A percentile compares a stretch with the other conserved stretches of the same genome.
These are phyloP conservation scores for Meandrina meandrites DNA, from an alignment of 92 coral and sea anemone species.

Conservation along the genomic window DNA sequence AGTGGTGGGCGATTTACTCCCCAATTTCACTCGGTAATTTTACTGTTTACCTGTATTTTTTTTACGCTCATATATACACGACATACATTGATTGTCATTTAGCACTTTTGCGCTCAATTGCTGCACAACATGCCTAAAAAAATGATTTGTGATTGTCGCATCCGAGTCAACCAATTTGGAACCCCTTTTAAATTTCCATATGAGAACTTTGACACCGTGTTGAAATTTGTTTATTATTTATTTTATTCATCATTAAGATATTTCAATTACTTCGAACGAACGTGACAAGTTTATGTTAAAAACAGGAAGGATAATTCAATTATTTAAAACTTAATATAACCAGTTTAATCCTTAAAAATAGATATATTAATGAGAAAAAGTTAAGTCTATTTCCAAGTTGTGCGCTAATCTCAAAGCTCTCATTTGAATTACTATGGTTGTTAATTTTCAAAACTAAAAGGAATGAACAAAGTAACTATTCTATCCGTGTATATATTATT, in stretches of 20 bases:
- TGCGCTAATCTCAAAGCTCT: neutral
- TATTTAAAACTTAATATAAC: neutral
- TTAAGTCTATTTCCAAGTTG: neutral
- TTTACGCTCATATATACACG: neutral
- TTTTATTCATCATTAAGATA: neutral
- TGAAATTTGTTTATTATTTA: neutral
- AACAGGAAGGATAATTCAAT: neutral
- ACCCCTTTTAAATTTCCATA: neutral
- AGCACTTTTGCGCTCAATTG: neutral
- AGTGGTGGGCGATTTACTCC: neutral
- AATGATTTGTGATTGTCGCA: neutral
- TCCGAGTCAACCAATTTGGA: neutral
- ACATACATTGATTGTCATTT: neutral
- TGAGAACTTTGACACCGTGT: neutral
- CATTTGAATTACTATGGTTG: neutral
- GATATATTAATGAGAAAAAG: neutral
- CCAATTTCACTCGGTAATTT: neutral
- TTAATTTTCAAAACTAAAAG: too few species aligned
- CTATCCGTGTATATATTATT: too few species aligned
- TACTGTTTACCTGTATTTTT: neutral
- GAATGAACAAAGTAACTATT: too few species aligned
- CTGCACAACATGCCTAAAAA: neutral
- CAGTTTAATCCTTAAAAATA: neutral
- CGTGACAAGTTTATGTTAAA: neutral
- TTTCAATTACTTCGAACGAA: neutral